phyloP scores from a whole-genome alignment of 2,113 vertebrate genomes.

The Vicugna pacos region DNA sequence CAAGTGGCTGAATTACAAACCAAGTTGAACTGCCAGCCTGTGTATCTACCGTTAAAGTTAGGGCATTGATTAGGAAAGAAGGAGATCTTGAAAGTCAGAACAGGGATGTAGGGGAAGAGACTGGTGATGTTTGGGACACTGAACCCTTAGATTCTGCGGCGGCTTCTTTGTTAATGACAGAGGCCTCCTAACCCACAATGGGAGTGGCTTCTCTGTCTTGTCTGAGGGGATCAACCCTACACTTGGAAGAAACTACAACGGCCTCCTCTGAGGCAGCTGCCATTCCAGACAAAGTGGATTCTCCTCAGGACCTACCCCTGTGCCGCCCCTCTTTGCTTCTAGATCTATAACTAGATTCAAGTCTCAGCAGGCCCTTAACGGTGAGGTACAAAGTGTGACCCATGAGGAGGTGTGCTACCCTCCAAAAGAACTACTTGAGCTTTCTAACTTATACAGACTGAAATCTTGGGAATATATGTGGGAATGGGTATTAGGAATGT shows the following conservation, averaged over 20 bases:
- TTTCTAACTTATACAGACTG: background rate
- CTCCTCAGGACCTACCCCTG: background rate
- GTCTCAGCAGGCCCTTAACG: background rate
- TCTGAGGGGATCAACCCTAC: background rate
- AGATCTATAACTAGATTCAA: background rate
- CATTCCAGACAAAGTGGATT: background rate
- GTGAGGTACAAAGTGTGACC: background rate
- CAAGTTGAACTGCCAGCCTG: background rate
- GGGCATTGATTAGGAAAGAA: background rate
- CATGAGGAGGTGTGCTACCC: background rate
- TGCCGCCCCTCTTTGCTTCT: background rate
- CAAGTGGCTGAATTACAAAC: background rate
- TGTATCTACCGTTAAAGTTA: background rate
- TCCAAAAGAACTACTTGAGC: background rate
- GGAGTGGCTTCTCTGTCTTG: background rate
- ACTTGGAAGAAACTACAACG: background rate
- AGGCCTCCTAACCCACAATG: accelerated
- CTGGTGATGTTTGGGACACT: background rate
- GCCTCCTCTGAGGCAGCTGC: background rate
- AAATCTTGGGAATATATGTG: background rate
- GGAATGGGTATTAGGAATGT: background rate
- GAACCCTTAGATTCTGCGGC: background rate
- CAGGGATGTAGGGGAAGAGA: background rate
- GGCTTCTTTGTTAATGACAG: background rate
- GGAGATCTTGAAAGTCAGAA: too few relatives aligned